Base-by-base conservation (phyloP, 2,113 vertebrate genomes). In the Brachyistius frenatus region DNA sequence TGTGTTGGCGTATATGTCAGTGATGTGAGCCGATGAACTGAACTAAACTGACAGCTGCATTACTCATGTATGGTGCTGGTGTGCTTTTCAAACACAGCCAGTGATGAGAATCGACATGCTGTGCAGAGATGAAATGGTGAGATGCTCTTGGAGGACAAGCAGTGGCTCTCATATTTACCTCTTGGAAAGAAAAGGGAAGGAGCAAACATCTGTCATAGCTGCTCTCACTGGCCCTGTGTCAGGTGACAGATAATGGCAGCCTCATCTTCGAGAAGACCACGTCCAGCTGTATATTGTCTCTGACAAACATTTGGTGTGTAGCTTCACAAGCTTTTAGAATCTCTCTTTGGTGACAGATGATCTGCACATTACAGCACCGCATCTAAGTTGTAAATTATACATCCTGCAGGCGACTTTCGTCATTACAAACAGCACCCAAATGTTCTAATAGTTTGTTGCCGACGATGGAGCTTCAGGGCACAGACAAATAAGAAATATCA, bases 81-180 rank as follows among this genome's bases (percentile, higher is more conserved):
- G 64, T 57, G 58, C 69, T 71, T 81, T 58, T 77, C 41, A 71
- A 71, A 80, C 58, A 60, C 36, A 50, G 52, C 56, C n/a, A n/a
- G 66, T 81, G 78, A 81, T 84, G 63, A 84, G 64, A 68, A 81
- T 76, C 66, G 74, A 72, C 78, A 58, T 33, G 73, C 46, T 50
- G 74, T 6, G 73, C 76, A 54, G 57, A 54, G 82, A 88, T 84
- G 80, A 88, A 92, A 68, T 66, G 61, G 65, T 64, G 68, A 82
- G 75, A 87, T 72, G 44, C 49, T 71, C 39, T 66, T 76, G 71
- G 60, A 86, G 82, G 83, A 89, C 76, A 83, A 78, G 76, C 64
- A 86, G 76, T 82, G 70, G 70, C 80, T 88, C 86, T 93, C 86
- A 83, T 83, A 83, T 91, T 87, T 86, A 91, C 86, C 72, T 76